Conservation (phyloP, 2,113 vertebrate genomes). For the Leptosomus discolor region DNA sequence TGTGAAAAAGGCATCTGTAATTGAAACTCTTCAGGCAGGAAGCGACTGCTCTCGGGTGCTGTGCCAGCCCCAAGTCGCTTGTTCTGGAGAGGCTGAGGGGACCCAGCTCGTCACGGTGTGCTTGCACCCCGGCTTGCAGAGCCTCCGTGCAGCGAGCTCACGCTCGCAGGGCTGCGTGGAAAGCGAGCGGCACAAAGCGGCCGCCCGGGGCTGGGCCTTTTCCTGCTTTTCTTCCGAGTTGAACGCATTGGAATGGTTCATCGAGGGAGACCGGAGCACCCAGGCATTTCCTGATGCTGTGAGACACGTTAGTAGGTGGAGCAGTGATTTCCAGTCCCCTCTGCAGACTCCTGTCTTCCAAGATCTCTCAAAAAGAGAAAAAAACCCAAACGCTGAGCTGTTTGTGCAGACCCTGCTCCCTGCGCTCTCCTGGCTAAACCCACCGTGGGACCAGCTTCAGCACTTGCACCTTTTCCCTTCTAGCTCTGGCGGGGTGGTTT, state of each 20-base stretch:
- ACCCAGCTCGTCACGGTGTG: fast-evolving
- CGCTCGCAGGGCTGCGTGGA: background rate
- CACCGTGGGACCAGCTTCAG: background rate
- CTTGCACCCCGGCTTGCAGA: background rate
- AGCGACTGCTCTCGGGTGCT: too few species aligned
- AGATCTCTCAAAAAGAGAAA: background rate
- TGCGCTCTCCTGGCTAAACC: background rate
- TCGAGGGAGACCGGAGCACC: background rate
- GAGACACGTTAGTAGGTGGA: background rate
- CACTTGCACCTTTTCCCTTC: fast-evolving
- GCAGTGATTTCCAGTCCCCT: background rate
- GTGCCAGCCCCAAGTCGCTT: fast-evolving
- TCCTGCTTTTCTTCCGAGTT: background rate
- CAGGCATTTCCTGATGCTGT: background rate
- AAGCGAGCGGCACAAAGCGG: background rate
- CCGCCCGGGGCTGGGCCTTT: background rate
- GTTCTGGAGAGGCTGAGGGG: background rate
- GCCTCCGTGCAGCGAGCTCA: background rate
- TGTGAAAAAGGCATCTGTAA: background rate
- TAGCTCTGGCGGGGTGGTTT: fast-evolving
- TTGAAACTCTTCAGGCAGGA: background rate
- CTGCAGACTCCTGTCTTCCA: background rate
- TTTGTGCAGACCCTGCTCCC: background rate
- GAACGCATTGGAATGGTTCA: background rate
- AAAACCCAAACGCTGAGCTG: fast-evolving